phyloP scores from a whole-genome alignment of 2,113 vertebrate species.

The Thunnus thynnus region DNA sequence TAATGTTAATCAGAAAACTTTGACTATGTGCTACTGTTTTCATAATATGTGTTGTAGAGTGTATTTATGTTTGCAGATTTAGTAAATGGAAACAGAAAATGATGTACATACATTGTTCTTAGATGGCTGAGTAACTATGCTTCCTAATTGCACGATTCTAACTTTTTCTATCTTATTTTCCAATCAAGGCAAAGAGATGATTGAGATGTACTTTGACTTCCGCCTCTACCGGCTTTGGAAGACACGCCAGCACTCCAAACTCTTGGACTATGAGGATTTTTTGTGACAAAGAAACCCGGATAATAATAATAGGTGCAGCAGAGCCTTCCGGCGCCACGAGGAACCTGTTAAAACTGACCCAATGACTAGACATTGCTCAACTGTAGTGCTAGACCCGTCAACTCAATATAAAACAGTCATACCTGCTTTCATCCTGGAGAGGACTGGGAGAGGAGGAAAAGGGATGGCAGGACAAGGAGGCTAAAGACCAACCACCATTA shows the following conservation, averaged over 20 bases:
- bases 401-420: slow-evolving; percentile 48
- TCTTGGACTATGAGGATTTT: slow-evolving; percentile 95
- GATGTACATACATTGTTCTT: neutral
- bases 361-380: slow-evolving; percentile 48
- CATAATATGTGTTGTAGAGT: neutral
- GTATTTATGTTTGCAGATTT: neutral
- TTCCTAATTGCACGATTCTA: slow-evolving; percentile 2
- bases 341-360: slow-evolving; percentile 47
- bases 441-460: slow-evolving; percentile 48
- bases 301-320: neutral
- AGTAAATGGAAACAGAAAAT: neutral
- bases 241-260: slow-evolving; percentile 97
- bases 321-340: slow-evolving; percentile 46
- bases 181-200: slow-evolving; percentile 94
- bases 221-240: slow-evolving; percentile 98
- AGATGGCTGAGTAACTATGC: neutral
- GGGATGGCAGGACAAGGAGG: slow-evolving; percentile 29
- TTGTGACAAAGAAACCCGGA: slow-evolving; percentile 74
- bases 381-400: slow-evolving; percentile 41
- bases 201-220: slow-evolving; percentile 98
- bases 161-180: slow-evolving; percentile 24
- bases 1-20: neutral
- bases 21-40: neutral
- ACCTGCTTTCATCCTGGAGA: slow-evolving; percentile 67
- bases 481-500: slow-evolving; percentile 20